Evolutionary conservation across 2,113 vertebrate genomes (phyloP).

Genomic region (Sporophila hypoxantha): DNA sequence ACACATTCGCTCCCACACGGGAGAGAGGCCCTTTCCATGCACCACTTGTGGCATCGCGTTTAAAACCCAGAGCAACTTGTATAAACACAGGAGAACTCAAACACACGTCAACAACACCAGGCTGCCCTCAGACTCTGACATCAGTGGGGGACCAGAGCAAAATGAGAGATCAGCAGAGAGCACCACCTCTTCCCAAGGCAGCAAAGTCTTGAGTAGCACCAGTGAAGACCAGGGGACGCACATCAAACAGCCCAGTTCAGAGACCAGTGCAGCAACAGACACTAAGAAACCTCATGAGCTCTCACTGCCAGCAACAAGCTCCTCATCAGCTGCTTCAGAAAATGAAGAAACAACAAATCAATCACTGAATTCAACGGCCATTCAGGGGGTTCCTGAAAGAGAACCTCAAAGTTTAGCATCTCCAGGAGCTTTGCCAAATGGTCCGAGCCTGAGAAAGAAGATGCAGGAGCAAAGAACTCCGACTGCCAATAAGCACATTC

Average conservation of each 20-base stretch:
- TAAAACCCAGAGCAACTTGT: slow-evolving; percentile 97
- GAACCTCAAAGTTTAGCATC: background rate
- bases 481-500: slow-evolving; percentile 53
- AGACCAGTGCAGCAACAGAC: background rate
- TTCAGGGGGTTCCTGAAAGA: background rate
- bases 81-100: slow-evolving; percentile 92
- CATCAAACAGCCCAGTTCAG: background rate
- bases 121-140: slow-evolving; percentile 75
- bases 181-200: background rate
- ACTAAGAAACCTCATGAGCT: background rate
- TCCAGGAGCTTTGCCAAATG: background rate
- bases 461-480: slow-evolving; percentile 40
- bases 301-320: background rate
- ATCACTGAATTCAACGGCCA: background rate
- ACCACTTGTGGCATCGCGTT: slow-evolving; percentile 88
- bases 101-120: slow-evolving; percentile 82
- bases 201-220: background rate
- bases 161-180: background rate
- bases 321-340: background rate
- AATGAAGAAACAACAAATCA: background rate
- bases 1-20: slow-evolving; percentile 93
- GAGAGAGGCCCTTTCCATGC: slow-evolving; percentile 92
- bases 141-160: background rate
- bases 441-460: slow-evolving; percentile 22
- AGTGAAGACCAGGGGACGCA: background rate